A percentile compares a stretch with the other conserved stretches of the same genome.
Evolutionary conservation across 2,888 invertebrate genomes (phyloP).

Genomic region (Drosophila anomalata): DNA sequence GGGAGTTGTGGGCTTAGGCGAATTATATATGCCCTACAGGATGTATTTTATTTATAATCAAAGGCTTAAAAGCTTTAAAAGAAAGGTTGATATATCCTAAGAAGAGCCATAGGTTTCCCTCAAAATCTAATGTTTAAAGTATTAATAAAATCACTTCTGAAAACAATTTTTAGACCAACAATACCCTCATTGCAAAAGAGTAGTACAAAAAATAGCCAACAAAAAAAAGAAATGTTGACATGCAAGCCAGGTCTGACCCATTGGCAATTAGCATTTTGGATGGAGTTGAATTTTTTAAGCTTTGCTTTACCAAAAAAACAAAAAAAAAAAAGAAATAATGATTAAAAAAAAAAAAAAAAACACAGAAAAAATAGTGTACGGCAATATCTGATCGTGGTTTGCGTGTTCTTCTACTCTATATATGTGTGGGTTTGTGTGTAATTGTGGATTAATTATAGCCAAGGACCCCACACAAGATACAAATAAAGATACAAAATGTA

Average conservation of each 20-base stretch:
- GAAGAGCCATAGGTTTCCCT: no score
- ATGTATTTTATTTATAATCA: no score
- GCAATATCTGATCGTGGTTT: conserved; percentile 51
- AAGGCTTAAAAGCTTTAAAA: no score
- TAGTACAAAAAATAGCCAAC: not conserved
- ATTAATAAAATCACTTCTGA: no score
- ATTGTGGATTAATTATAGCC: conserved; percentile 78
- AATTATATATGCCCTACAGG: not conserved
- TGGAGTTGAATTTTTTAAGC: conserved; percentile 43
- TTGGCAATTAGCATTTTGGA: conserved; percentile 74
- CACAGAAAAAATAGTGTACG: conserved; percentile 13
- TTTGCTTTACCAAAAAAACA: conserved; percentile 4
- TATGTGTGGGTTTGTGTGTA: conserved; percentile 55
- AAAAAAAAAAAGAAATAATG: not conserved
- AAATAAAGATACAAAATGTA: conserved; percentile 70
- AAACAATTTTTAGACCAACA: no score
- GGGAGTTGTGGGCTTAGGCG: not conserved
- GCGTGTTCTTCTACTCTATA: conserved; percentile 59
- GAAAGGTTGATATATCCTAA: no score
- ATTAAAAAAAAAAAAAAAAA: not conserved
- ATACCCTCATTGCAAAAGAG: not conserved
- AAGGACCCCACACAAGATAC: conserved; percentile 73
- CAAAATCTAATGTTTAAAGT: no score
- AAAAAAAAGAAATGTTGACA: conserved; percentile 48
- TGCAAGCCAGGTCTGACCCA: conserved; percentile 71